Percentiles rank a stretch among this genome's conserved stretches.
Evolutionary conservation across 2,888 invertebrate species (phyloP).

Genomic region (Frankliniella intonsa): DNA sequence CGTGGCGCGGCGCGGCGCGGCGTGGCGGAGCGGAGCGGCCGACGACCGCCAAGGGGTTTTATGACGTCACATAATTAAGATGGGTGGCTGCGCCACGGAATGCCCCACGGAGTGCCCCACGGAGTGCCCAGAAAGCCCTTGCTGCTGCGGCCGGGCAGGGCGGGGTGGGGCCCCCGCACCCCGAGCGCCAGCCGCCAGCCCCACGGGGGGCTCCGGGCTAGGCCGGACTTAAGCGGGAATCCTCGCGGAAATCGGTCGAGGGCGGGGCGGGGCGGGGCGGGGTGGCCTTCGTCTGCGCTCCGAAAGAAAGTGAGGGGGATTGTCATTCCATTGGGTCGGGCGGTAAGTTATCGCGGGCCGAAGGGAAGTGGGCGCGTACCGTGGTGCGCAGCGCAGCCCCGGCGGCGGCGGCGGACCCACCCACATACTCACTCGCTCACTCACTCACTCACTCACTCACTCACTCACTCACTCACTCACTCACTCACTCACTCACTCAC

Average conservation of each 20-base stretch:
- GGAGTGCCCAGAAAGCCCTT: background rate
- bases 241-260: slow-evolving; percentile 24
- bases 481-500: too few species aligned
- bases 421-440: too few species aligned
- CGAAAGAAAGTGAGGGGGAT: too few species aligned
- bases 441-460: too few species aligned
- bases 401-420: too few species aligned
- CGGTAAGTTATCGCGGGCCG: too few species aligned
- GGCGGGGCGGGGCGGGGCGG: background rate
- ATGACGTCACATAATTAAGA: slow-evolving; percentile 27
- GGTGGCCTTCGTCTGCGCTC: too few species aligned
- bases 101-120: background rate
- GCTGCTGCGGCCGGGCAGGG: slow-evolving; percentile 32
- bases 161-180: slow-evolving; percentile 33
- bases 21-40: background rate
- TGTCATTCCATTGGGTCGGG: too few species aligned
- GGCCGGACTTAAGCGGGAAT: background rate
- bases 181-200: slow-evolving; percentile 30
- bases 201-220: slow-evolving; percentile 19
- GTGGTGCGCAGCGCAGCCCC: too few species aligned
- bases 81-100: background rate
- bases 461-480: too few species aligned
- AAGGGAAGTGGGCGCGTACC: too few species aligned
- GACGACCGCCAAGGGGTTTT: slow-evolving; percentile 24
- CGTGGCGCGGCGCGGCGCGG: background rate